A percentile compares a stretch with the other conserved stretches of the same genome.
These are phyloP conservation scores for Phrynocephalus versicolor DNA, from an alignment of 2,113 vertebrate genomes.

Conservation along the genomic window DNA sequence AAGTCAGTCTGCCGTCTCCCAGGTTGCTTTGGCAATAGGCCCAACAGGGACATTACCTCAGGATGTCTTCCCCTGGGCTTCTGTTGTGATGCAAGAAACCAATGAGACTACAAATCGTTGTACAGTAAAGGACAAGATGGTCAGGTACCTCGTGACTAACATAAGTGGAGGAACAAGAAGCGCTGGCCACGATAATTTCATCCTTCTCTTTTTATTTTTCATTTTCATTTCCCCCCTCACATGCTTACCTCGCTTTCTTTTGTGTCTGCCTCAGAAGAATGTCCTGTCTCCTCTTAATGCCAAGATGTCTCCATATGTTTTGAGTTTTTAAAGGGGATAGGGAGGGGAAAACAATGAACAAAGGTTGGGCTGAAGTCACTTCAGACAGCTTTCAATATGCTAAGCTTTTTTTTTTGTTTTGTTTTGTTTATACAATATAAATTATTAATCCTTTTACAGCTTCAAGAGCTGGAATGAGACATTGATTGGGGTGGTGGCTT, in stretches of 20 bases:
- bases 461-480: slow-evolving; percentile 48
- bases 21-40: not conserved
- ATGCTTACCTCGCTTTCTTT: slow-evolving; percentile 20
- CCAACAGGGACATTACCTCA: not conserved
- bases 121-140: not conserved
- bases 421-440: slow-evolving; percentile 66
- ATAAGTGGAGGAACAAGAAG: not conserved
- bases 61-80: not conserved
- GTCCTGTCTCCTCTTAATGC: rapidly evolving
- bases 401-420: too few relatives aligned
- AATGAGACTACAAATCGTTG: not conserved
- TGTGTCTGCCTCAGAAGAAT: slow-evolving; percentile 11
- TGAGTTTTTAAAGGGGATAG: not conserved
- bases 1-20: too few relatives aligned
- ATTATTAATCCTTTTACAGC: slow-evolving; percentile 73
- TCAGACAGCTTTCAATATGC: slow-evolving; percentile 63
- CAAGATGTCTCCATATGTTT: slow-evolving; percentile 43
- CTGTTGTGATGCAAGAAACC: not conserved
- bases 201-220: not conserved
- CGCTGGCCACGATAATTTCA: not conserved
- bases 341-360: not conserved
- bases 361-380: slow-evolving; percentile 51
- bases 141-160: not conserved
- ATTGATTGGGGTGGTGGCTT: slow-evolving; percentile 63
- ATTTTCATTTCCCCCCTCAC: not conserved